Evolutionary conservation across 2,113 vertebrate genomes (phyloP), one percentile per base, ranked within the genome.

Genomic region (Antigone vipio): DNA sequence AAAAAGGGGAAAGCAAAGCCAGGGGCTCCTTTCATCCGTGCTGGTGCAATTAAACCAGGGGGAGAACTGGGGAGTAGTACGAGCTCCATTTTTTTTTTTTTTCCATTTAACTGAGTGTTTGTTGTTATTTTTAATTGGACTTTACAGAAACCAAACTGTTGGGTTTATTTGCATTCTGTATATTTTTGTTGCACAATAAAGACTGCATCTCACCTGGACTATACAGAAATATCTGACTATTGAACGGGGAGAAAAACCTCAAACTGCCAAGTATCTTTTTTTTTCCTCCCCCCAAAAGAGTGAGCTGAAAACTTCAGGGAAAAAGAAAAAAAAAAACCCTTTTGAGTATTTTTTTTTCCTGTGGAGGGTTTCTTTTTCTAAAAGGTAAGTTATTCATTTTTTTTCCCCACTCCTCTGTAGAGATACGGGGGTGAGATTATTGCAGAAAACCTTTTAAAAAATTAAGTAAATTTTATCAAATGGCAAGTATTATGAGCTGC

Each of bases 311-410:
- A 98, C 96, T 98, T 98, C 96, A 92, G 79, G 49, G 40, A 47
- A 89, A 92, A 85, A 44, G 16, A 29, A 74, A 93, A 93, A 93
- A 52, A 50, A 24, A 26, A 53, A 53, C 52, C 84, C 91, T 95
- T 52, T 95, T 62, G 40, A 88, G 40, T n/a, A 1, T 30, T 35
- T 67, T 90, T 52, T 94, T 95, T 98, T 97, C 96, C 96, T 94
- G 94, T 96, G 96, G 94, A 97, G 89, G 68, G 88, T 95, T 98
- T 98, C 88, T 97, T 98, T 97, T 97, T 87, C 96, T 92, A 93
- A 98, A 98, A 98, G 98, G 98, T 99, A 98, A 98, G 98, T 97
- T 97, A 89, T 93, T 95, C 60, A 88, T 87, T 83, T 94, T 92
- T 82, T 82, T 27, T 14, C 44, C 67, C 32, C 71, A 17, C 89